Base-by-base conservation (phyloP, 1,140 invertebrate species). In the Steinernema khuongi region DNA sequence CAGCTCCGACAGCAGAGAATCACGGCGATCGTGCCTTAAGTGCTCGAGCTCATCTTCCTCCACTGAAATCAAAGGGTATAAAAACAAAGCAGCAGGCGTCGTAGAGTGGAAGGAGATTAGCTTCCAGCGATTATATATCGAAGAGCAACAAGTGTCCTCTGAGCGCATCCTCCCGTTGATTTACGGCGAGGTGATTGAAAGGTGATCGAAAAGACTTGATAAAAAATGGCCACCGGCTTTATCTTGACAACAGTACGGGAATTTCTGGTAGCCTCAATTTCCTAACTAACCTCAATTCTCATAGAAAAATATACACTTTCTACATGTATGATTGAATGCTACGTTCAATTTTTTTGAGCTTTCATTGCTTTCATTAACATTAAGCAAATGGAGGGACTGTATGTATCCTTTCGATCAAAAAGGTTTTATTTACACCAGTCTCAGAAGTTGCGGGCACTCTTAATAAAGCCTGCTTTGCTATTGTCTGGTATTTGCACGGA, bases 61-160 rank as follows among this genome's bases (percentile, higher is more conserved):
- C 68, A 66, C 70, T 71, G 18, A 30, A 71, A 71, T n/a, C 7
- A 29, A 32, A 72, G 14, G 14, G 44, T 41, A 7, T 7, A n/a
- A 41, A 41, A 41, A 41, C 36, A 41, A 11, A 11, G 36, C 36
- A n/a, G 36, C 36, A 41, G n/a, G 7, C 36, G 36, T n/a, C n/a
- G 36, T 11, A 41, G 36, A 41, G n/a, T 11, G 36, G n/a, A 60
- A 60, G 50, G 50, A n/a, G 50, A n/a, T 60, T 60, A n/a, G 7
- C 36, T n/a, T 41, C 7, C 36, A 41, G 36, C n/a, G 7, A 41
- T 7, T n/a, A n/a, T 41, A n/a, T 41, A 41, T 41, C n/a, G 36
- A 41, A 41, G 36, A 60, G 50, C 50, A 60, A 60, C 50, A 60
- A 60, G 11, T 60, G 50, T 22, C 50, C 19, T 4, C 2, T 60